Conservation (phyloP, 1,140 invertebrate genomes). For the Drosophila teissieri region DNA sequence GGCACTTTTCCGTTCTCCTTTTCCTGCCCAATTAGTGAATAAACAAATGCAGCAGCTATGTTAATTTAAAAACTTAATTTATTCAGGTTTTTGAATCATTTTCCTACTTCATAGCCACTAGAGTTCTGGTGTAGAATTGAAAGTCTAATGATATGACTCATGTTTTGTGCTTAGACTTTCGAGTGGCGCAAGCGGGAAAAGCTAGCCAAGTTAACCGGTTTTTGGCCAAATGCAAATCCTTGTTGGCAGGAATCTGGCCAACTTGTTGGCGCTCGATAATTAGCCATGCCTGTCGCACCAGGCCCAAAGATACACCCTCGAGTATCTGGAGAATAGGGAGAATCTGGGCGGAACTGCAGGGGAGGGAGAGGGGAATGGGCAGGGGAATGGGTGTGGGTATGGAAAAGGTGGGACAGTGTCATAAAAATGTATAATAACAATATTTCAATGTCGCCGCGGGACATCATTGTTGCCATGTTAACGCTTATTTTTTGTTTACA, state of each 20-base stretch:
- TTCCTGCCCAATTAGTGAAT: constrained; percentile 21
- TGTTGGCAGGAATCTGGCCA: constrained; percentile 13
- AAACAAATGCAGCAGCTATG: background rate
- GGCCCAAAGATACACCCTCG: constrained; percentile 1
- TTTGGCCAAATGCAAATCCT: constrained; percentile 10
- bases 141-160: background rate
- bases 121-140: background rate
- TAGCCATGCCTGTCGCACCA: constrained; percentile 32
- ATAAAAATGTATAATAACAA: constrained; percentile 83
- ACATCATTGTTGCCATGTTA: constrained; percentile 84
- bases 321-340: no score
- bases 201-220: constrained; percentile 3
- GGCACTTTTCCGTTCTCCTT: constrained; percentile 18
- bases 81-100: no score
- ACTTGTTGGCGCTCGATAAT: constrained; percentile 35
- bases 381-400: background rate
- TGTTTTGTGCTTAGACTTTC: background rate
- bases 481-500: constrained; percentile 82
- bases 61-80: background rate
- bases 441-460: constrained; percentile 83
- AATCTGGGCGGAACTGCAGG: no score
- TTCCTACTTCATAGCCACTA: no score
- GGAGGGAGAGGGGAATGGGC: no score
- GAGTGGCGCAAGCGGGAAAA: background rate
- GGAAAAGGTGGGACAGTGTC: constrained; percentile 64